These are phyloP conservation scores for Myotis daubentonii DNA, from an alignment of 2,797 vertebrate genomes.

Conservation along the genomic window DNA sequence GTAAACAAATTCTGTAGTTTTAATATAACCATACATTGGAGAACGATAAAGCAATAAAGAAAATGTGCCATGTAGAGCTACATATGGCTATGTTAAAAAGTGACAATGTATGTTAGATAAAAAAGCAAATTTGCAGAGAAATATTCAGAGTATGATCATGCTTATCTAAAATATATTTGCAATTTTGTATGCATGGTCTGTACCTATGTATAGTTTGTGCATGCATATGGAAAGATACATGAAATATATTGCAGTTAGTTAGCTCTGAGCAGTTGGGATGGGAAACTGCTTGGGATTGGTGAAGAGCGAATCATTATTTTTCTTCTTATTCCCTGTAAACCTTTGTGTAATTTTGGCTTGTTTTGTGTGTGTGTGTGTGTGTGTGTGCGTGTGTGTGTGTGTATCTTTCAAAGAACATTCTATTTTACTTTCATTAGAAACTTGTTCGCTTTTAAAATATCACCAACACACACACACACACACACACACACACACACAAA, in stretches of 20 bases:
- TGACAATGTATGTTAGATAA: not conserved
- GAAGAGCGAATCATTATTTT: not conserved
- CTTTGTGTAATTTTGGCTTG: not conserved
- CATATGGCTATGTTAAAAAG: not conserved
- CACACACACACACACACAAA: not conserved
- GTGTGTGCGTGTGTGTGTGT: not conserved
- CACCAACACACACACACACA: not conserved
- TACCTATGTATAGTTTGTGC: not conserved
- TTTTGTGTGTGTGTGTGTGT: not conserved
- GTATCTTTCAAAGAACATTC: not conserved
- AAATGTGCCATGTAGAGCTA: not conserved
- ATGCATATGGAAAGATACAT: not conserved
- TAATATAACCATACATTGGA: not conserved
- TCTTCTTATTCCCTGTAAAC: not conserved
- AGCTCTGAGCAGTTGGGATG: not conserved
- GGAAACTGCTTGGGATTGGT: not conserved
- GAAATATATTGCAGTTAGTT: not conserved
- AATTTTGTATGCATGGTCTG: not conserved
- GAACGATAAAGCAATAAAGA: not conserved
- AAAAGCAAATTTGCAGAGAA: not conserved
- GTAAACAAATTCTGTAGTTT: not conserved
- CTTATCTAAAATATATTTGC: not conserved
- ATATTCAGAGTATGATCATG: not conserved
- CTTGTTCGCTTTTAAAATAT: not conserved
- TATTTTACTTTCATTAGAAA: not conserved